phyloP scores from a whole-genome alignment of 2,888 invertebrate species.

The Leptura quadrifasciata region DNA sequence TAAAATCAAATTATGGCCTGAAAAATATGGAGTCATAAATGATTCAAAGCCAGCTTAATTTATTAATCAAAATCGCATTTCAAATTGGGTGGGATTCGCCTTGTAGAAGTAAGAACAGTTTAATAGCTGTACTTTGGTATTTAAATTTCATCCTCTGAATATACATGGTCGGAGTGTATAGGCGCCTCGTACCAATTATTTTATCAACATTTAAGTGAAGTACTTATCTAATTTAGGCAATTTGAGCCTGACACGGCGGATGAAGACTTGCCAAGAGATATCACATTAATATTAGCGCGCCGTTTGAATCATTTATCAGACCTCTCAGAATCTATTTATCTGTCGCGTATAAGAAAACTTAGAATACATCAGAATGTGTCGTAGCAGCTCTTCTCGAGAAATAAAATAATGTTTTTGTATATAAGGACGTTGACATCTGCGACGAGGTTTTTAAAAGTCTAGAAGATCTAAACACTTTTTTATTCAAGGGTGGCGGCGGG shows the following conservation, averaged over 20 bases:
- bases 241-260: slow-evolving; percentile 36
- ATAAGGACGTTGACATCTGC: background rate
- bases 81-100: background rate
- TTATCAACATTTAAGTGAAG: slow-evolving; percentile 35
- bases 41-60: no score
- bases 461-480: background rate
- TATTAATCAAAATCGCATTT: no score
- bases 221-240: slow-evolving; percentile 42
- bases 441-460: background rate
- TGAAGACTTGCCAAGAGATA: slow-evolving; percentile 37
- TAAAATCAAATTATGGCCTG: no score
- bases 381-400: background rate
- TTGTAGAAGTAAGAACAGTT: background rate
- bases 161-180: slow-evolving; percentile 20
- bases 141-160: slow-evolving; percentile 15
- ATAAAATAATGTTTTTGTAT: background rate
- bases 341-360: slow-evolving; percentile 6
- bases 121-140: slow-evolving; percentile 12
- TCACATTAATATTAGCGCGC: slow-evolving; percentile 37
- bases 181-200: slow-evolving; percentile 38
- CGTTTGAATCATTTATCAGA: slow-evolving; percentile 33
- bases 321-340: slow-evolving; percentile 7
- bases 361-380: background rate
- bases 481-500: no score
- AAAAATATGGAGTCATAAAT: no score